phyloP scores from a whole-genome alignment of 2,797 vertebrate genomes.

The Hydrocynus forskahlii region DNA sequence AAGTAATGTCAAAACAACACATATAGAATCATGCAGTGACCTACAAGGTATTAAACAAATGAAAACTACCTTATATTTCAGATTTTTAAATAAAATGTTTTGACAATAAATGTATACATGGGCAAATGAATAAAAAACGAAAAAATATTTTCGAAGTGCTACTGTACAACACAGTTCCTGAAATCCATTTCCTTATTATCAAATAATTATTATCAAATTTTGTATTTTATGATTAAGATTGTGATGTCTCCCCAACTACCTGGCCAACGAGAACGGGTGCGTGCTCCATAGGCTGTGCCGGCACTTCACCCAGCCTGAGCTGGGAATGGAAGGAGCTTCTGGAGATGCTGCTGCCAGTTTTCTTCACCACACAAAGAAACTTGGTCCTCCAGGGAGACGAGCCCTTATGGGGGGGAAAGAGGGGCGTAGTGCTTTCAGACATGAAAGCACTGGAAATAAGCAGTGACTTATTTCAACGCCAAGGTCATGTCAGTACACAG shows the following conservation, averaged over 20 bases:
- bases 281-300: conserved; percentile 79
- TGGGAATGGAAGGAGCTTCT: conserved; percentile 67
- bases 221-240: neutral
- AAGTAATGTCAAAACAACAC: too few species aligned
- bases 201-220: neutral
- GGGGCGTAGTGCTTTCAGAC: conserved; percentile 78
- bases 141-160: too few species aligned
- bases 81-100: too few species aligned
- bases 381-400: conserved; percentile 76
- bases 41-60: too few species aligned
- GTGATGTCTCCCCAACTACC: conserved; percentile 56
- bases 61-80: too few species aligned
- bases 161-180: neutral
- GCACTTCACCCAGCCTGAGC: conserved; percentile 72
- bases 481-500: conserved; percentile 42
- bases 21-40: too few species aligned
- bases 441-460: conserved; percentile 84
- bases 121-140: too few species aligned
- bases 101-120: too few species aligned
- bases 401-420: conserved; percentile 70
- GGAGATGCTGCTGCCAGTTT: conserved; percentile 63
- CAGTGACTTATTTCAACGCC: conserved; percentile 77
- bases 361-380: conserved; percentile 78
- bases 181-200: neutral
- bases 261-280: conserved; percentile 80